phyloP scores from a whole-genome alignment of 2,888 invertebrate genomes.

The Chrysina gloriosa region DNA sequence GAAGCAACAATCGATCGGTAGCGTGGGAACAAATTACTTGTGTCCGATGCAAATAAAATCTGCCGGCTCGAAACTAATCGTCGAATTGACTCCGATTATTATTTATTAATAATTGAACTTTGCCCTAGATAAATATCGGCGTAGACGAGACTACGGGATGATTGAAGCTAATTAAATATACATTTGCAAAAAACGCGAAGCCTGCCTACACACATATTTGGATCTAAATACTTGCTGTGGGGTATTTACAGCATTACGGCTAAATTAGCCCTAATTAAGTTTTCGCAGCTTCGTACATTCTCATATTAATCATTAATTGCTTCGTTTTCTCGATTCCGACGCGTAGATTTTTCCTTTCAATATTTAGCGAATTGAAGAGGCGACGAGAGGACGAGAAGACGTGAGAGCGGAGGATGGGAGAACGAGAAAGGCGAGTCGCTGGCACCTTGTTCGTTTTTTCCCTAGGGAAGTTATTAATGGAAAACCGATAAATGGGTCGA shows the following conservation, averaged over 20 bases:
- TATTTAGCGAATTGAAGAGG: neutral
- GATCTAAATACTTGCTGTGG: too few species aligned
- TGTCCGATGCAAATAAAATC: neutral
- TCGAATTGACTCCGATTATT: slow-evolving; percentile 24
- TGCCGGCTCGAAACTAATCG: neutral
- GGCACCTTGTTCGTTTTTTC: too few species aligned
- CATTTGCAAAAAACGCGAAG: too few species aligned
- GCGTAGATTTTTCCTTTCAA: neutral
- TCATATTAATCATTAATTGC: slow-evolving; percentile 2
- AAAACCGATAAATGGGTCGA: neutral
- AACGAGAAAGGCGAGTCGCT: too few species aligned
- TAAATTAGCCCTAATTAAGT: too few species aligned
- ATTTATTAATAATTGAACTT: slow-evolving; percentile 20
- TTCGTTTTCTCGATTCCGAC: neutral
- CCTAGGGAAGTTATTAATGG: neutral
- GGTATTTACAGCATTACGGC: neutral
- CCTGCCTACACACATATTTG: too few species aligned
- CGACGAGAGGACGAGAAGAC: too few species aligned
- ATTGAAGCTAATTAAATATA: too few species aligned
- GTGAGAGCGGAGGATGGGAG: too few species aligned
- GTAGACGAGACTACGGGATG: too few species aligned
- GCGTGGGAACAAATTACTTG: neutral
- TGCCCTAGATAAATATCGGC: neutral
- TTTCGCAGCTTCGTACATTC: neutral
- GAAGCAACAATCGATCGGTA: slow-evolving; percentile 21